Evolutionary conservation across 1,140 invertebrate species (phyloP).

Genomic region (Euura lappo): DNA sequence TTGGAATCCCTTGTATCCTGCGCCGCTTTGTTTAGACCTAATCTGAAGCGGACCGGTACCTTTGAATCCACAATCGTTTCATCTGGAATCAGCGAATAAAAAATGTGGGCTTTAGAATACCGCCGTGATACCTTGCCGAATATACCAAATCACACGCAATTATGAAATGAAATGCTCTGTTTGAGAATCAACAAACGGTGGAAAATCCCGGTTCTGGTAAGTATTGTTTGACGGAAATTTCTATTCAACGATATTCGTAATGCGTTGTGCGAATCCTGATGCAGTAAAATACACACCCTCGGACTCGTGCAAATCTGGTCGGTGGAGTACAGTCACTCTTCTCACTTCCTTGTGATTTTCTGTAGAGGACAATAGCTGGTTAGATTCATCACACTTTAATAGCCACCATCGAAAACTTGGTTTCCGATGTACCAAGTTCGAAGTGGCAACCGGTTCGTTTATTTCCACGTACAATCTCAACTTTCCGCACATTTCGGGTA

Average conservation of each 20-base stretch:
- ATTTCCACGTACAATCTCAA: no score
- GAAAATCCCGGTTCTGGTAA: no score
- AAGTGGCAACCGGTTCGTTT: no score
- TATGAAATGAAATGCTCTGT: no score
- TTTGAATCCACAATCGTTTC: constrained; percentile 44
- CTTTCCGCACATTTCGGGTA: not conserved
- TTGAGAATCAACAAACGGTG: no score
- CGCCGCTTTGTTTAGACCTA: constrained; percentile 43
- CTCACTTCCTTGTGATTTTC: constrained; percentile 48
- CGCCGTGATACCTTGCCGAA: no score
- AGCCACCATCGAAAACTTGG: not conserved
- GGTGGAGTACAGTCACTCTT: constrained; percentile 50
- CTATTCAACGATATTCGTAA: no score
- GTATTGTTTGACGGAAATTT: no score
- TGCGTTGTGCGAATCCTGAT: not conserved
- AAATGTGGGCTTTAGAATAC: no score
- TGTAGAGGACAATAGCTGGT: constrained; percentile 22
- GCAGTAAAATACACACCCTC: constrained; percentile 38
- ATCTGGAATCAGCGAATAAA: constrained; percentile 24
- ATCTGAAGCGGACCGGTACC: constrained; percentile 44
- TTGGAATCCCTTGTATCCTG: constrained; percentile 46
- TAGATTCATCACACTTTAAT: not conserved
- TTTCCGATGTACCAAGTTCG: no score
- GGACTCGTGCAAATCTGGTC: constrained; percentile 47
- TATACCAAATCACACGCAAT: no score